phyloP scores from a whole-genome alignment of 2,113 vertebrate genomes.

The Rhynchomys soricoides region DNA sequence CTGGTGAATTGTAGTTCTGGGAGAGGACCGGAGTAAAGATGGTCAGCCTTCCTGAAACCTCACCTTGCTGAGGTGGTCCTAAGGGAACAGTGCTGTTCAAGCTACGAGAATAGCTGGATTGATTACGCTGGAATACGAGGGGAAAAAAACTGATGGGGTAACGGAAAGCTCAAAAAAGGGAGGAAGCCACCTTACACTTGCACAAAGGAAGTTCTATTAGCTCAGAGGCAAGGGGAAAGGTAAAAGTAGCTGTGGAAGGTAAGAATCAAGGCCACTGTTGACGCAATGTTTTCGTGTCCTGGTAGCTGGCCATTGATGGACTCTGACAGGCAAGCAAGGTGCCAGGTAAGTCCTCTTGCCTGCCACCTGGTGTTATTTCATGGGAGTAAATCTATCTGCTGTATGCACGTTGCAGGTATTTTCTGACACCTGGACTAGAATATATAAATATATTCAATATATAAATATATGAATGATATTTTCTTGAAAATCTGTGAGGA shows the following conservation, averaged over 20 bases:
- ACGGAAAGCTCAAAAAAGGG: neutral
- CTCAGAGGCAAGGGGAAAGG: neutral
- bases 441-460: too few relatives aligned
- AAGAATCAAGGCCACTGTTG: neutral
- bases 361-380: too few relatives aligned
- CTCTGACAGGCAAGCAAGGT: too few relatives aligned
- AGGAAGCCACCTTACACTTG: neutral
- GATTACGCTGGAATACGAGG: neutral
- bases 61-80: neutral
- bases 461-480: neutral
- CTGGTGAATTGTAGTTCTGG: neutral
- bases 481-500: neutral
- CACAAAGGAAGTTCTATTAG: neutral
- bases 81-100: neutral
- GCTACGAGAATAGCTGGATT: neutral
- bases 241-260: neutral
- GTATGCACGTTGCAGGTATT: neutral
- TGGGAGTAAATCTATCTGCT: neutral
- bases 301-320: neutral
- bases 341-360: neutral
- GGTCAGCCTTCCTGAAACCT: neutral
- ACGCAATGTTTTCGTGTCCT: accelerated
- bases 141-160: neutral
- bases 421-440: neutral
- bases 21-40: neutral